Evolutionary conservation across 2,797 vertebrate genomes (phyloP), one percentile per base, ranked within the genome.

Genomic region (Apogon talboti): DNA sequence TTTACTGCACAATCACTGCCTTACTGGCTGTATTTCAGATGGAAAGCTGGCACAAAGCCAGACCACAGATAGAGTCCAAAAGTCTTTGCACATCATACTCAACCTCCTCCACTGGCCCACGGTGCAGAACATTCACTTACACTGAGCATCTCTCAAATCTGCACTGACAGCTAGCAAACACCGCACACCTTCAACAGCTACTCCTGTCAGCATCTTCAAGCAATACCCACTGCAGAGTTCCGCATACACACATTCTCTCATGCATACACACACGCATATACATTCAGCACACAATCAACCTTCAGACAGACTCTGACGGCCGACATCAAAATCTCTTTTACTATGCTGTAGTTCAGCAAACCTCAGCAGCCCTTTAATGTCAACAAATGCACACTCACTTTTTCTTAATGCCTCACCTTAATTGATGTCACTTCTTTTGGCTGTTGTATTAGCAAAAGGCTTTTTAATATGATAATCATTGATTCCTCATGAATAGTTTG

Each of bases 391-490:
- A 45, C 56, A 9, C 21, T 45, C 58, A 53, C 16, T 78, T 78
- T 70, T 61, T 50, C 66, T 81, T 68, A 61, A 73, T 63, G 52
- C 58, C 70, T 81, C 66, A 40, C 47, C 60, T 76, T 85, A 81
- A 89, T 80, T 84, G 78, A 86, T 81, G 74, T 63, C 78, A 45
- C 48, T 48, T 54, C 74, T 57, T 74, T 54, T 50, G 68, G 45
- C 79, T 54, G 70, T 13, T 4, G 59, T 76, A 46, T 85, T 68
- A 77, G 56, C 46, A 55, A 76, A 72, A 24, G 11, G 0, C 16
- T 45, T 83, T 90, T 90, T 84, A 87, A 91, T 85, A 74, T 77
- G 73, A 82, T 88, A 87, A 89, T 91, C 83, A 87, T 87, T 66
- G 74, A 89, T 87, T 93, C 74, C 69, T 75, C 71, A 19, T 76